A percentile compares a stretch with the other conserved stretches of the same genome.
phyloP scores from a whole-genome alignment of 2,113 vertebrate species.

The Sceloporus undulatus region DNA sequence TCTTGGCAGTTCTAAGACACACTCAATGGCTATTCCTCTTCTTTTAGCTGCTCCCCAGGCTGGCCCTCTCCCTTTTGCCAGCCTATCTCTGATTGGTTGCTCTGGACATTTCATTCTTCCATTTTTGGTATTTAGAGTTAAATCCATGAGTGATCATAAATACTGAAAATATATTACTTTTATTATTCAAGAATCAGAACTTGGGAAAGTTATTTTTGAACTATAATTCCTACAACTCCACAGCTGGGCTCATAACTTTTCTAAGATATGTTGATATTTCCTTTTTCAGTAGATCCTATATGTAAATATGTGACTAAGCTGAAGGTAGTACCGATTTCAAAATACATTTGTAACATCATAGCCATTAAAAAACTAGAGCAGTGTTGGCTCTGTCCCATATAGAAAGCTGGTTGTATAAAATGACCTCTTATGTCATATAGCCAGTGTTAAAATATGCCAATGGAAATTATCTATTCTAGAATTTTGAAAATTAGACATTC shows the following conservation, averaged over 20 bases:
- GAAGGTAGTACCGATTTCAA: background rate
- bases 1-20: too few species aligned
- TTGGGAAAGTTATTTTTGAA: too few species aligned
- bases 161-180: background rate
- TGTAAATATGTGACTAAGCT: background rate
- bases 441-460: background rate
- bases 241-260: too few species aligned
- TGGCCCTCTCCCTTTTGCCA: too few species aligned
- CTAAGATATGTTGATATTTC: background rate
- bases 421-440: background rate
- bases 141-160: background rate
- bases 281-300: too few species aligned
- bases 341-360: background rate
- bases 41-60: too few species aligned
- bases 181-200: background rate
- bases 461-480: background rate
- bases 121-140: background rate
- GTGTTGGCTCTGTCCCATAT: background rate
- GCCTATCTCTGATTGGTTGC: too few species aligned
- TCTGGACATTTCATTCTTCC: too few species aligned
- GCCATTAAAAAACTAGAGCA: background rate
- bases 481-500: background rate
- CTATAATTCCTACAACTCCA: too few species aligned
- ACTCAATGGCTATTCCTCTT: too few species aligned
- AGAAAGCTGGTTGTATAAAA: background rate